Conservation (phyloP, 2,888 invertebrate species). For the Euspilapteryx auroguttella region DNA sequence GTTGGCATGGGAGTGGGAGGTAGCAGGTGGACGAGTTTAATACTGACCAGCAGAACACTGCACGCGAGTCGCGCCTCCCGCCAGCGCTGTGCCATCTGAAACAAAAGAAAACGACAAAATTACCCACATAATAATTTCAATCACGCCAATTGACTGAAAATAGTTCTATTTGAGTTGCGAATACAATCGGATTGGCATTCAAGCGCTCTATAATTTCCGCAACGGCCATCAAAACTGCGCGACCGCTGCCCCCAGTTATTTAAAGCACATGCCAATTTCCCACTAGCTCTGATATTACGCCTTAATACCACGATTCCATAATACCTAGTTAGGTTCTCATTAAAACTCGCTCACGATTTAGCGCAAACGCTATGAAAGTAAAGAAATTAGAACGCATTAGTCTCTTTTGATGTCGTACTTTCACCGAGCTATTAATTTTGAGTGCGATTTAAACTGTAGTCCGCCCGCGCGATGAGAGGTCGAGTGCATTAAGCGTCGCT, state of each 20-base stretch:
- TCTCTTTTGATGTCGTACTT: too few species aligned
- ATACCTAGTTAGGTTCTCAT: too few species aligned
- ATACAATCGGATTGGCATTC: constrained; percentile 13
- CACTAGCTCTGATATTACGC: constrained; percentile 24
- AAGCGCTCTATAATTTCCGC: constrained; percentile 16
- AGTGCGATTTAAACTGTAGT: too few species aligned
- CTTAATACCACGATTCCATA: constrained; percentile 16
- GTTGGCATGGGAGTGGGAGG: too few species aligned
- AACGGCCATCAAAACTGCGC: constrained; percentile 11
- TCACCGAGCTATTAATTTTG: too few species aligned
- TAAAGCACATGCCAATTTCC: constrained; percentile 25
- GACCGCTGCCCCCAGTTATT: constrained; percentile 6
- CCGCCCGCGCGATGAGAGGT: too few species aligned
- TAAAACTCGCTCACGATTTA: too few species aligned
- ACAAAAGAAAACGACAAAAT: constrained; percentile 13
- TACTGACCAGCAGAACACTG: constrained; percentile 34
- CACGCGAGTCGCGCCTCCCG: constrained; percentile 22
- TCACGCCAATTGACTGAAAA: constrained; percentile 15
- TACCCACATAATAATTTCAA: constrained; percentile 19
- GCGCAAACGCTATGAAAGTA: too few species aligned
- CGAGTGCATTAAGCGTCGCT: too few species aligned
- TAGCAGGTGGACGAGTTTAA: too few species aligned
- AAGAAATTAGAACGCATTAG: too few species aligned
- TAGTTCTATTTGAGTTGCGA: constrained; percentile 22
- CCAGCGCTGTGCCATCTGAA: constrained; percentile 36